phyloP scores from a whole-genome alignment of 2,113 vertebrate species.

The Columba livia region DNA sequence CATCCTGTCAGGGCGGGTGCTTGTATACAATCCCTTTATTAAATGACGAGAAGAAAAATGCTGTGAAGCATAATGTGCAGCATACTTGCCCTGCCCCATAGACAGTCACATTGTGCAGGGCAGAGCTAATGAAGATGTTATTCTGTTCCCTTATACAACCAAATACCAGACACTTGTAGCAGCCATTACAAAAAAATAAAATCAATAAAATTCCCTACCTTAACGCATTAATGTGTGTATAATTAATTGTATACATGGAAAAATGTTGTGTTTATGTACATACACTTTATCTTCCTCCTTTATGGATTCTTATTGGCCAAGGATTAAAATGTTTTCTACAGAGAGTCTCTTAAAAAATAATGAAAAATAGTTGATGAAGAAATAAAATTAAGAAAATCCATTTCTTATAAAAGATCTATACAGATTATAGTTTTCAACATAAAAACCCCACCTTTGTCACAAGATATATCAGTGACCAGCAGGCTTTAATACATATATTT shows the following conservation, averaged over 20 bases:
- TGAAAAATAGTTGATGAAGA: background rate
- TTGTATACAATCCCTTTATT: background rate
- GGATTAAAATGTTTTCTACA: background rate
- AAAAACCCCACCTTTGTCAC: background rate
- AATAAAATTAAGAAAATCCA: background rate
- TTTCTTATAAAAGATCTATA: background rate
- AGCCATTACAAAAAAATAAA: background rate
- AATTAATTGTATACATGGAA: background rate
- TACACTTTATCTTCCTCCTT: background rate
- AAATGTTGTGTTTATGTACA: background rate
- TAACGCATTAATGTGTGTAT: fast-evolving
- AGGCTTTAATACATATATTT: background rate
- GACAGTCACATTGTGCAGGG: background rate
- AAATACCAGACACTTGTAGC: background rate
- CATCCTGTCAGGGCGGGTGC: background rate
- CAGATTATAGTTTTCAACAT: background rate
- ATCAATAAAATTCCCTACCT: background rate
- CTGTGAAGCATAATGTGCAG: background rate
- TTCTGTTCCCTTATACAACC: background rate
- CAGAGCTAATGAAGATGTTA: background rate
- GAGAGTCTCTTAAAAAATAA: background rate
- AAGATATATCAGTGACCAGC: background rate
- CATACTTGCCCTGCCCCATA: background rate
- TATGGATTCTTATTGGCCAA: background rate
- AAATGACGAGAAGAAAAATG: background rate